phyloP scores from a whole-genome alignment of 2,113 vertebrate species.

The Hemichromis elongatus region DNA sequence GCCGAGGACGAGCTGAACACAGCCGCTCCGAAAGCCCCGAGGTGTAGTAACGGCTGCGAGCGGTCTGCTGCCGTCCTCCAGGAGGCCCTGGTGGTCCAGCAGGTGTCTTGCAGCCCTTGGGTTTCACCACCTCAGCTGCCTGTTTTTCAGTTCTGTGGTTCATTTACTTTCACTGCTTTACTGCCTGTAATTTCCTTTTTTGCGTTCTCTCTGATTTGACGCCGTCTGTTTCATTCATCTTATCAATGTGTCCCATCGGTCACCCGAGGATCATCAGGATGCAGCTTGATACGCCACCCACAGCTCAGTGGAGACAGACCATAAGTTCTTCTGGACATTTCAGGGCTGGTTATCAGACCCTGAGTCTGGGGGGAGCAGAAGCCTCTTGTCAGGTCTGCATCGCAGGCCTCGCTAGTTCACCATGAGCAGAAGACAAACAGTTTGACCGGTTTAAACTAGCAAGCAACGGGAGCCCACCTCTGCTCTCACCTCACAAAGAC shows the following conservation, averaged over 20 bases:
- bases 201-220: background rate
- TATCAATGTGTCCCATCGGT: background rate
- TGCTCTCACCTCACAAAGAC: too few relatives aligned
- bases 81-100: background rate
- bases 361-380: background rate
- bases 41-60: background rate
- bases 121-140: background rate
- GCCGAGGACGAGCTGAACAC: background rate
- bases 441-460: too few relatives aligned
- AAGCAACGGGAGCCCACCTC: too few relatives aligned
- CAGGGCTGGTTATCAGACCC: background rate
- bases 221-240: rapidly evolving
- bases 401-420: too few relatives aligned
- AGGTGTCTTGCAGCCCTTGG: rapidly evolving
- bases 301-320: background rate
- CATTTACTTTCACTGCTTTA: background rate
- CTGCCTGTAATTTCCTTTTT: background rate
- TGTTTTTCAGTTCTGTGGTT: background rate
- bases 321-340: background rate
- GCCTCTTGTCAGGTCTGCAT: too few relatives aligned
- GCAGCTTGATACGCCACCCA: background rate
- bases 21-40: rapidly evolving
- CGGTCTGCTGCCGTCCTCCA: background rate
- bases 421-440: too few relatives aligned
- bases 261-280: background rate